phyloP scores from a whole-genome alignment of 2,113 vertebrate species.

The Grantiella picta region DNA sequence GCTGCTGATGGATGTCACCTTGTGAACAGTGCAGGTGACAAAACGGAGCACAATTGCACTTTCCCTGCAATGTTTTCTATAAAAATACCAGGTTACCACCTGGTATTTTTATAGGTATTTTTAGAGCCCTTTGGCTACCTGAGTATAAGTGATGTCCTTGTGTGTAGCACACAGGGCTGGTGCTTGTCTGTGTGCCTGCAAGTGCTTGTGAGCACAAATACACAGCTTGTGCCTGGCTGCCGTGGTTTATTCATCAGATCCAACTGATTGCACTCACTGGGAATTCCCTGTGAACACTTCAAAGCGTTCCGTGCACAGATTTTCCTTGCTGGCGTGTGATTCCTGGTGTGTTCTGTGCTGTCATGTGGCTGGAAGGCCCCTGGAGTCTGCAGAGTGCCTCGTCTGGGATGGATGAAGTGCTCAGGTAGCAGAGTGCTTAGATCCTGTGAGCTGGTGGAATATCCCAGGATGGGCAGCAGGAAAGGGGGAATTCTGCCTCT shows the following conservation, averaged over 20 bases:
- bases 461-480: neutral
- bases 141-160: neutral
- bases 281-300: conserved; percentile 42
- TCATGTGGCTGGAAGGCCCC: neutral
- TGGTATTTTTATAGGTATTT: no score
- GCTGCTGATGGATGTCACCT: conserved; percentile 14
- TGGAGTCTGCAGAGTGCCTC: neutral
- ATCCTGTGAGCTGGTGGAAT: neutral
- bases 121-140: neutral
- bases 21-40: neutral
- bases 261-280: conserved; percentile 3
- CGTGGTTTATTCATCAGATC: conserved; percentile 9
- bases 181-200: neutral
- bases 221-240: neutral
- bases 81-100: neutral
- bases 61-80: neutral
- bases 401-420: neutral
- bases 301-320: neutral
- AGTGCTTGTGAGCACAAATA: neutral
- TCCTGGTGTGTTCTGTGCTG: neutral
- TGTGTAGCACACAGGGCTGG: neutral
- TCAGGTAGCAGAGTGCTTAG: neutral
- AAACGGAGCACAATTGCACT: neutral
- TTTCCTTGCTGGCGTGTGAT: neutral
- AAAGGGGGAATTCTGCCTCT: neutral